Evolutionary conservation across 2,797 vertebrate genomes (phyloP).

Genomic region (Simalia tracyae): DNA sequence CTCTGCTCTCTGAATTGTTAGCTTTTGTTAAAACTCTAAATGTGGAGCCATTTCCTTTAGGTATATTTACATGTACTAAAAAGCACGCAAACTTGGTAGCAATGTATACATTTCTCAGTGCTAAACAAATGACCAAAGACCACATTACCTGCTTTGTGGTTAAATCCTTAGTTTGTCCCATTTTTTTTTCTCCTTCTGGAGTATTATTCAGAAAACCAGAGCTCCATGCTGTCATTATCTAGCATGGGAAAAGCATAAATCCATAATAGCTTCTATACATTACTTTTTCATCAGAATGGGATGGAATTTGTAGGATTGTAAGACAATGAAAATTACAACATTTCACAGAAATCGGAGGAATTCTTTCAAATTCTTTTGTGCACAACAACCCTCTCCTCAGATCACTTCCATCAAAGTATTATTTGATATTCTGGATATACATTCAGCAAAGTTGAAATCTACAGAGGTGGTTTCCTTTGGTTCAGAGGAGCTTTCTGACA

Average conservation of each 20-base stretch:
- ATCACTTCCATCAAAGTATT: no score
- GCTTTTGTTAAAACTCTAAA: background rate
- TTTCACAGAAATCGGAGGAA: no score
- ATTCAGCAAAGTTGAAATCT: no score
- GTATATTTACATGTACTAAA: background rate
- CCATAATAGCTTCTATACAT: no score
- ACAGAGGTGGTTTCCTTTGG: no score
- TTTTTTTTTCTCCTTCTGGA: background rate
- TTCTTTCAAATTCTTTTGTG: no score
- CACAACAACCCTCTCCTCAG: no score
- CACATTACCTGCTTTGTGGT: background rate
- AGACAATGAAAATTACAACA: no score
- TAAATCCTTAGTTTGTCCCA: background rate
- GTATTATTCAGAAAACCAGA: background rate
- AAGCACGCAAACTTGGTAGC: background rate
- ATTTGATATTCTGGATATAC: no score
- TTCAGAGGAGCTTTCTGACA: no score
- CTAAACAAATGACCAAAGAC: background rate
- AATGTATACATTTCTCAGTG: background rate
- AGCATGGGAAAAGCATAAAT: background rate
- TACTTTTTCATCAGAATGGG: no score
- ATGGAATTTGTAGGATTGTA: no score
- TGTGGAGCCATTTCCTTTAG: background rate
- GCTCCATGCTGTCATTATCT: background rate
- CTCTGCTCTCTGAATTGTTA: background rate